phyloP scores from a whole-genome alignment of 2,888 invertebrate genomes.

The Diarsia brunnea region DNA sequence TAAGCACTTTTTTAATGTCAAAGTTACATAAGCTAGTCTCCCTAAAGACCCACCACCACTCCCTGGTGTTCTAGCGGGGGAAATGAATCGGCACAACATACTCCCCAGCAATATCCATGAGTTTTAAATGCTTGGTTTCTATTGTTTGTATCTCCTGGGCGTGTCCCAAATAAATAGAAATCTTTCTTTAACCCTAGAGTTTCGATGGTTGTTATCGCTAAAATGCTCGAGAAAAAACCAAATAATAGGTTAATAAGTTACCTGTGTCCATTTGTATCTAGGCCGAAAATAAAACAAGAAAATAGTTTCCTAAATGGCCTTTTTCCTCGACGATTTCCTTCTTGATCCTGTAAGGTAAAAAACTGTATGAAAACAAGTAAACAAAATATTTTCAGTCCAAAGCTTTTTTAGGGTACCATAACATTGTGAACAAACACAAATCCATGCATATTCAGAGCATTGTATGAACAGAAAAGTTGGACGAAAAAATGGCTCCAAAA shows the following conservation, averaged over 20 bases:
- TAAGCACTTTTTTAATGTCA: not conserved
- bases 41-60: not conserved
- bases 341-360: slow-evolving; percentile 17
- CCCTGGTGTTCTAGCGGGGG: not conserved
- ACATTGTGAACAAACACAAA: slow-evolving; percentile 38
- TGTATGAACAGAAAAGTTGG: slow-evolving; percentile 34
- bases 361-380: slow-evolving; percentile 25
- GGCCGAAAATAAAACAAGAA: slow-evolving; percentile 26
- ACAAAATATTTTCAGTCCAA: not conserved
- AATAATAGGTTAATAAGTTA: slow-evolving; percentile 2
- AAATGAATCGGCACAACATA: not conserved
- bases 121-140: not conserved
- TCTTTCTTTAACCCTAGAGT: not conserved
- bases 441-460: slow-evolving; percentile 59
- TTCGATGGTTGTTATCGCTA: not conserved
- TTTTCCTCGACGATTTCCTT: slow-evolving; percentile 19
- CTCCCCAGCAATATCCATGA: not conserved
- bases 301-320: slow-evolving; percentile 20
- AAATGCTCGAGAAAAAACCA: not conserved
- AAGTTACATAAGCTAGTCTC: not conserved
- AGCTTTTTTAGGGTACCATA: slow-evolving; percentile 25
- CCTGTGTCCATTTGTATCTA: slow-evolving; percentile 23
- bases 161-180: not conserved
- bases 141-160: not conserved
- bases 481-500: slow-evolving; percentile 35